Base-by-base conservation (phyloP, 2,888 invertebrate species). In the Ctenicera cuprea region DNA sequence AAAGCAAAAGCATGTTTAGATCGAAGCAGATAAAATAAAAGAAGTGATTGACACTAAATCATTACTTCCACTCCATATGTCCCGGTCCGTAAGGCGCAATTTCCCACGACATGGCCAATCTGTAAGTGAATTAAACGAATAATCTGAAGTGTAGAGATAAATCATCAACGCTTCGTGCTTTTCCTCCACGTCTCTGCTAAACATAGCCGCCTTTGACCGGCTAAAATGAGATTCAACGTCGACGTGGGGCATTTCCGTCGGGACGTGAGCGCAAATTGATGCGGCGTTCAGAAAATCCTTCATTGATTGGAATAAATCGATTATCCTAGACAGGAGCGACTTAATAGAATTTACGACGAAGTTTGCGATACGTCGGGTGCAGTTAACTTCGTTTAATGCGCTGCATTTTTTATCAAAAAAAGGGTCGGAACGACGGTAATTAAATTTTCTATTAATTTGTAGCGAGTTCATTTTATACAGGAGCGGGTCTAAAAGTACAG, bases 301-400 rank as follows among this genome's bases (percentile, higher is more conserved):
- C 65, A 74, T 65, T 41, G 70, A 74, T 74, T 73, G 64, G 50
- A 74, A 64, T 74, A 67, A 71, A 72, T 72, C 66, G 71, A 72
- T 71, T 72, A 75, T 69, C 64, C 52, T 69, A 67, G 72, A 72
- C 72, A 67, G 67, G 61, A 33, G 50, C 26, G 43, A 67, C 62
- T 72, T 72, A 72, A 72, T 72, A 52, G 72, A 67, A 72, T 72
- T 72, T 72, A 67, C 57, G 45, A 50, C 43, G 50, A 71, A 65
- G 64, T 71, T 71, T 65, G 33, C 45, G 30, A 67, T 50, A 67
- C 62, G 68, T 68, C 61, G 30, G 61, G 12, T 61, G 59, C 61
- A 68, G 26, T 68, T 68, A 68, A 68, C 57, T 61, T 68, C 45
- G 14, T 61, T 68, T 37, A 45, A 30, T 20, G 33, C 43, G 1